Conservation (phyloP, 1,140 invertebrate genomes). For the Brachionus rubens region DNA sequence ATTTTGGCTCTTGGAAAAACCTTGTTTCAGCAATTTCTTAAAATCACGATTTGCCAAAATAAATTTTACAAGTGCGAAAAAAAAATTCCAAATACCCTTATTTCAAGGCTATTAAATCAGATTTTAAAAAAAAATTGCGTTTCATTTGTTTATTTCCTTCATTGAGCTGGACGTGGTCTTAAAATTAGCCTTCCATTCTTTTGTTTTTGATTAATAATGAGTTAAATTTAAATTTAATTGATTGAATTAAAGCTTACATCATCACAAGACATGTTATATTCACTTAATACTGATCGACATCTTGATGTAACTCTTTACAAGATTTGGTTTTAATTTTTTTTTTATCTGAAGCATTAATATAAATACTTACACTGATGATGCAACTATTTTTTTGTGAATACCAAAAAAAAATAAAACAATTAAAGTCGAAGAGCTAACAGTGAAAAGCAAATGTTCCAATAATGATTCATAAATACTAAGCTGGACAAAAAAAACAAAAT, state of each 20-base stretch:
- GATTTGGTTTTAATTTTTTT: background rate
- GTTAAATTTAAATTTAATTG: background rate
- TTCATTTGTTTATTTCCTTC: background rate
- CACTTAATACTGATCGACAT: slow-evolving; percentile 23
- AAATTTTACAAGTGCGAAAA: no score
- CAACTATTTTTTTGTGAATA: slow-evolving; percentile 28
- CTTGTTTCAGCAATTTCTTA: no score
- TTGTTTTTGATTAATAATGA: background rate
- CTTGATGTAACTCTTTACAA: background rate
- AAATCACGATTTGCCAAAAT: no score
- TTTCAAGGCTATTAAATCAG: no score
- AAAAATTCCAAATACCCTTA: no score
- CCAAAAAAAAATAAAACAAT: slow-evolving; percentile 36
- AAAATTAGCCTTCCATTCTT: slow-evolving; percentile 24
- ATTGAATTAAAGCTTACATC: no score
- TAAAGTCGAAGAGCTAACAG: background rate
- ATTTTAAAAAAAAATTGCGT: background rate
- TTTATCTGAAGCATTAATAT: background rate
- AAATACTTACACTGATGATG: slow-evolving; percentile 29
- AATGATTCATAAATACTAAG: slow-evolving; percentile 25
- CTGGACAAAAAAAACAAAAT: background rate
- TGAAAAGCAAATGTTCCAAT: slow-evolving; percentile 4
- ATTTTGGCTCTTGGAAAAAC: no score
- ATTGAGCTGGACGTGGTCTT: slow-evolving; percentile 15
- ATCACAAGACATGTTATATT: slow-evolving; percentile 45